Evolutionary conservation across 2,888 invertebrate genomes (phyloP), one percentile per base, ranked within the genome.

Genomic region (Cactoblastis cactorum): DNA sequence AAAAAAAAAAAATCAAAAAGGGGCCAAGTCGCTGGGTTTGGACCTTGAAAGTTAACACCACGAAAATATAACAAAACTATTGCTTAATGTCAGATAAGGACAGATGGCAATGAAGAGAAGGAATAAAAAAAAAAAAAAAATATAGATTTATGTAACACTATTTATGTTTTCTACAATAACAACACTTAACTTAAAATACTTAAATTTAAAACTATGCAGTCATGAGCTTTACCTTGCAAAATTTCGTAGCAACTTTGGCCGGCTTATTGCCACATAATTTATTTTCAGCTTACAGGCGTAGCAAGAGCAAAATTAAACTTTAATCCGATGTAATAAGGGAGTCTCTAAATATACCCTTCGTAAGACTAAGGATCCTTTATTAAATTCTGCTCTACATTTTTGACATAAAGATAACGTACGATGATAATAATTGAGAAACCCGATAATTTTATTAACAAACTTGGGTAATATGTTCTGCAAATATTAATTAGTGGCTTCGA

Each of bases 181-280:
- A 11, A 17, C 33, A 15, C 32, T 49, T 41, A 49, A 34, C 33
- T 34, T 41, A 41, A 49, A 48, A 45, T 37, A 48, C 49, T 50
- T 33, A 53, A 52, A 15, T 52, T 53, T 32, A 24, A 50, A 49
- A 53, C 51, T 53, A 54, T 52, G 50, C 51, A 49, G 53, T 39
- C 56, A 59, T 50, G 53, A 53, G 50, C 50, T 49, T 52, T 50
- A 57, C 54, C 57, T 51, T 35, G 47, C 45, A 28, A 39, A 54
- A 52, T 53, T 51, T 54, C 49, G 47, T 51, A 52, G 22, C 43
- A 51, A 53, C 59, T 56, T 56, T 51, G 49, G 52, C 50, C 53
- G 49, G 52, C 51, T 53, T 59, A 55, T 56, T 46, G 55, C 56
- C 34, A 34, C 51, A 50, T 59, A 59, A 59, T 55, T 57, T 56